phyloP scores from a whole-genome alignment of 2,797 vertebrate species.

The Pipistrellus pygmaeus region DNA sequence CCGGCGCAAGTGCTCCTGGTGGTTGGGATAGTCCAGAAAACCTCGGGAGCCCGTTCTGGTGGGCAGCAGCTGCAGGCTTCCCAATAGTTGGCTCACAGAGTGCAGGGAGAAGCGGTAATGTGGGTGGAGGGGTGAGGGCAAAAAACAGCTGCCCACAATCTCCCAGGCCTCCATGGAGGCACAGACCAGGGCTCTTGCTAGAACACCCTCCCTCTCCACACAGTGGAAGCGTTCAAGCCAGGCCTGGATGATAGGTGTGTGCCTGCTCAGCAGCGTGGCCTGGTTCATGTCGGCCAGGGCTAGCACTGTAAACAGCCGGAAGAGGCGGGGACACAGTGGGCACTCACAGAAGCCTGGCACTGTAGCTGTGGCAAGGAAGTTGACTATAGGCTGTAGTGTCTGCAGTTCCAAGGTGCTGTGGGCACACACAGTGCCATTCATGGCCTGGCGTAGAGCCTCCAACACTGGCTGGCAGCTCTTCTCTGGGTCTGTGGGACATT shows the following conservation, averaged over 20 bases:
- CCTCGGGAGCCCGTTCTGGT: slow-evolving; percentile 64
- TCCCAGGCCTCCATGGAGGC: slow-evolving; percentile 90
- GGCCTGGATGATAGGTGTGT: slow-evolving; percentile 84
- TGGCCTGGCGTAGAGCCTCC: slow-evolving; percentile 91
- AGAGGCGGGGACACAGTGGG: slow-evolving; percentile 89
- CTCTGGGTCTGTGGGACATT: slow-evolving; percentile 85
- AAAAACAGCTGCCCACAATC: slow-evolving; percentile 84
- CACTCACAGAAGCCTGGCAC: slow-evolving; percentile 77
- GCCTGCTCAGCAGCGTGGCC: slow-evolving; percentile 88
- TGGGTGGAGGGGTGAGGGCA: slow-evolving; percentile 80
- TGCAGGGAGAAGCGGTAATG: slow-evolving; percentile 89
- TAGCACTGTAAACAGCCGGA: slow-evolving; percentile 90
- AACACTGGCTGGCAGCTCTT: slow-evolving; percentile 87
- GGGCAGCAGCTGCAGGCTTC: slow-evolving; percentile 89
- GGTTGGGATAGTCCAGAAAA: not conserved
- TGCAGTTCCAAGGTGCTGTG: slow-evolving; percentile 84
- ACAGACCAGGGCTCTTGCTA: slow-evolving; percentile 87
- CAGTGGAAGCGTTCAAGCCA: slow-evolving; percentile 89
- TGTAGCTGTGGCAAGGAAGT: slow-evolving; percentile 89
- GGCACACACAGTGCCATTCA: slow-evolving; percentile 87
- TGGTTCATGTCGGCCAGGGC: slow-evolving; percentile 86
- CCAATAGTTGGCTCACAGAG: slow-evolving; percentile 90
- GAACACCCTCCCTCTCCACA: slow-evolving; percentile 73
- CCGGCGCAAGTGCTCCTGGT: slow-evolving; percentile 69
- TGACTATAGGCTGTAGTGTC: slow-evolving; percentile 80